These are phyloP conservation scores for Dasypolia templi DNA, from an alignment of 2,888 invertebrate genomes.

Conservation along the genomic window DNA sequence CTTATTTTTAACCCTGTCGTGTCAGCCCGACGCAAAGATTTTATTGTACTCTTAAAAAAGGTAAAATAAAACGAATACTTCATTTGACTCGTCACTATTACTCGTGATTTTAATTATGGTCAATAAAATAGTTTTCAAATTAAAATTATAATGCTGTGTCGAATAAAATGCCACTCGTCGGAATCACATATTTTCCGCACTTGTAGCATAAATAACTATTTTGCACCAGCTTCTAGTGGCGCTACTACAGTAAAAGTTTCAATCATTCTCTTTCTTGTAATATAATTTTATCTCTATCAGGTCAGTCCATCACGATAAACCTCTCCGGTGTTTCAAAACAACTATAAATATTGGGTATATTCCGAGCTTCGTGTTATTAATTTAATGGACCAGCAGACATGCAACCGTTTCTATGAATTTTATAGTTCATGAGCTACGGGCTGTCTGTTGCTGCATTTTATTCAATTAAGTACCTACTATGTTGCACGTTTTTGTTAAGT, in stretches of 20 bases:
- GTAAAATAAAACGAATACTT: too few species aligned
- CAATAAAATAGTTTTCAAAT: too few species aligned
- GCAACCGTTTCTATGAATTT: conserved; percentile 53
- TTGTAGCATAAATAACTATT: too few species aligned
- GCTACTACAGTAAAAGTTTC: background rate
- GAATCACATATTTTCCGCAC: too few species aligned
- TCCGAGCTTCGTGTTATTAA: conserved; percentile 45
- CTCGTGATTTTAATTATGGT: too few species aligned
- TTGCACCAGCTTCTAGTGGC: background rate
- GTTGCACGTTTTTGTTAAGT: background rate
- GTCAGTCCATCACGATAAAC: conserved; percentile 32
- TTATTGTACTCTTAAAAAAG: too few species aligned
- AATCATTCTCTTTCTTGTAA: background rate
- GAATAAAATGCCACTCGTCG: too few species aligned
- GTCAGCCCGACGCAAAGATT: too few species aligned
- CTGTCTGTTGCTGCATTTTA: conserved; percentile 35
- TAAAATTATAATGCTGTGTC: too few species aligned
- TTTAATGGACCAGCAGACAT: conserved; percentile 52
- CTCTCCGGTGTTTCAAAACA: conserved; percentile 39
- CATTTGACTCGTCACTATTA: too few species aligned
- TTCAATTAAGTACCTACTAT: conserved; percentile 4
- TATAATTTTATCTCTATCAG: conserved; percentile 37
- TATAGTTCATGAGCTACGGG: conserved; percentile 38
- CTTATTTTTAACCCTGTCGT: too few species aligned
- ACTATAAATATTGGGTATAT: conserved; percentile 40